These are phyloP conservation scores for Stenichneumon culpator DNA, from an alignment of 2,888 invertebrate species.

Conservation along the genomic window DNA sequence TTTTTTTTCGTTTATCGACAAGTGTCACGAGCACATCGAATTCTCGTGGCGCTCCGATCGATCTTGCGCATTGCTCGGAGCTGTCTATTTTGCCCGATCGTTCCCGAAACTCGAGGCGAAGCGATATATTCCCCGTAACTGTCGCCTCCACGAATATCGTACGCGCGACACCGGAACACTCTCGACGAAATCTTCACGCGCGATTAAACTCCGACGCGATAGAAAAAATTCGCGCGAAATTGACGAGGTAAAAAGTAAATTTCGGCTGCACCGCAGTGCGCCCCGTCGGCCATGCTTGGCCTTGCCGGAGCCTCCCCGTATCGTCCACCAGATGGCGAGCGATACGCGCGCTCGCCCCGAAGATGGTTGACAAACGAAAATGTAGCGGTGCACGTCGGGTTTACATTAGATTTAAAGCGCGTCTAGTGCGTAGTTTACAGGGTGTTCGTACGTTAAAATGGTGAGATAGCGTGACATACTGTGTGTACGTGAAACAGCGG, in stretches of 20 bases:
- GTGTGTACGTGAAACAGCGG: constrained; percentile 46
- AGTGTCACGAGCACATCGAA: constrained; percentile 75
- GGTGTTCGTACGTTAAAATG: constrained; percentile 80
- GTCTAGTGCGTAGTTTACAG: constrained; percentile 80
- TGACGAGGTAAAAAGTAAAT: neutral
- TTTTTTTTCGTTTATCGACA: constrained; percentile 30
- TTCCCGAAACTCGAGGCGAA: neutral
- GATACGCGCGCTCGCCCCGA: constrained; percentile 75
- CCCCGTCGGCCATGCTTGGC: constrained; percentile 45
- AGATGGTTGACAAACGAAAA: constrained; percentile 84
- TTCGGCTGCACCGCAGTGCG: constrained; percentile 6
- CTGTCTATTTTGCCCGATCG: neutral
- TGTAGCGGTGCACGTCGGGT: constrained; percentile 84
- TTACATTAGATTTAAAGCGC: constrained; percentile 83
- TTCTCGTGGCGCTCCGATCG: constrained; percentile 64
- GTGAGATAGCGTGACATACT: constrained; percentile 78
- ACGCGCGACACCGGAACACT: neutral
- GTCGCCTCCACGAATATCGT: neutral
- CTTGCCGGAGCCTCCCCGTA: constrained; percentile 58
- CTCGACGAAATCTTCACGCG: neutral
- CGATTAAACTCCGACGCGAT: neutral
- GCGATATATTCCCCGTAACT: neutral
- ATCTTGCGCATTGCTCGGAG: constrained; percentile 46
- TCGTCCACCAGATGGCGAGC: constrained; percentile 75
- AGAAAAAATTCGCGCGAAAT: neutral